A percentile compares a stretch with the other conserved stretches of the same genome.
Conservation (phyloP, 2,888 invertebrate species). For the Drosophila neotestacea region DNA sequence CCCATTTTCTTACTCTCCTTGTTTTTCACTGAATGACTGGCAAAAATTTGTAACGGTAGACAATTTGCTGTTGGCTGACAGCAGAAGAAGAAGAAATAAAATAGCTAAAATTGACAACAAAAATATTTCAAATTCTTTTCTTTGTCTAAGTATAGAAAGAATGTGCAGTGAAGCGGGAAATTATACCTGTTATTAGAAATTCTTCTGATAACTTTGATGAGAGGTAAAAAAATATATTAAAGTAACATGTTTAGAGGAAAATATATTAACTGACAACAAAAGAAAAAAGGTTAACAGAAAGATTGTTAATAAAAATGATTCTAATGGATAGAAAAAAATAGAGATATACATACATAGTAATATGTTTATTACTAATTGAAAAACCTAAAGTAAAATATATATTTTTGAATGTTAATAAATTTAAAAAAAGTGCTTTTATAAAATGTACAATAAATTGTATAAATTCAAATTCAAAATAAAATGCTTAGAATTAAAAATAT, state of each 20-base stretch:
- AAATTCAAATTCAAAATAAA: neutral
- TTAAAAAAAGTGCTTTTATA: neutral
- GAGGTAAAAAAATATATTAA: constrained; percentile 1
- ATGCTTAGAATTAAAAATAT: neutral
- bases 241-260: neutral
- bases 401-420: no score
- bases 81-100: constrained; percentile 3
- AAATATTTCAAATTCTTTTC: constrained; percentile 15
- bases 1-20: constrained; percentile 9
- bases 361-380: no score
- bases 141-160: constrained; percentile 18
- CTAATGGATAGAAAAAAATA: neutral
- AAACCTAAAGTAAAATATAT: no score
- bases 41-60: constrained; percentile 50
- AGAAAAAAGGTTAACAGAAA: neutral
- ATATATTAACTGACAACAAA: constrained; percentile 2
- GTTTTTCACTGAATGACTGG: constrained; percentile 56
- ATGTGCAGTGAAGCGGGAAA: constrained; percentile 34
- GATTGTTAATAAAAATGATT: neutral
- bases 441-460: neutral
- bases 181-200: constrained; percentile 28
- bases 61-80: constrained; percentile 30
- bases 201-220: neutral
- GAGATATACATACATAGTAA: no score
- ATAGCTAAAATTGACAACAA: constrained; percentile 18